Conservation (phyloP, 2,888 invertebrate species). For the Anaspis maculata region DNA sequence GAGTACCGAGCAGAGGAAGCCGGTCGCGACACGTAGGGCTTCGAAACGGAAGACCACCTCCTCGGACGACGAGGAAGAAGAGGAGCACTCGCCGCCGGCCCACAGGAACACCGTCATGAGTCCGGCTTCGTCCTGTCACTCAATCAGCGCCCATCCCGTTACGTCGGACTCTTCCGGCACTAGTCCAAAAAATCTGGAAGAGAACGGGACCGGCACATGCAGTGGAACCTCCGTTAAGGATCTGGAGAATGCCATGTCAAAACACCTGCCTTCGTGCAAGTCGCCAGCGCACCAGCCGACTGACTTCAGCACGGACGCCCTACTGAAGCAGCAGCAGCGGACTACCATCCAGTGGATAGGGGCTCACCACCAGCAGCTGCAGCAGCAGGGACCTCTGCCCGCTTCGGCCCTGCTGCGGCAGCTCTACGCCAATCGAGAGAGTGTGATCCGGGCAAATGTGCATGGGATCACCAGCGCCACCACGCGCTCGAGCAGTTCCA, state of each 20-base stretch:
- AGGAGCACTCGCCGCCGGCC: constrained; percentile 31
- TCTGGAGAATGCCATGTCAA: constrained; percentile 93
- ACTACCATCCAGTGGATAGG: constrained; percentile 93
- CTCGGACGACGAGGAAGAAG: constrained; percentile 48
- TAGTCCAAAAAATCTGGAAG: constrained; percentile 44
- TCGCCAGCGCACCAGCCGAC: constrained; percentile 64
- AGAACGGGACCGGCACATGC: constrained; percentile 24
- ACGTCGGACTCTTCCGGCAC: constrained; percentile 36
- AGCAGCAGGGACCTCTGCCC: constrained; percentile 56
- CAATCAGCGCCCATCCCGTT: constrained; percentile 48
- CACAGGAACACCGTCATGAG: constrained; percentile 46
- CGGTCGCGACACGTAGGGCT: constrained; percentile 43
- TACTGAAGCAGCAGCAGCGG: constrained; percentile 72
- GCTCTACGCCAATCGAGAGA: constrained; percentile 87
- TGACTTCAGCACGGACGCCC: constrained; percentile 79
- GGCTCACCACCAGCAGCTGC: constrained; percentile 61
- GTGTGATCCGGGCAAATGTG: constrained; percentile 87
- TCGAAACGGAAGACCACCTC: constrained; percentile 54
- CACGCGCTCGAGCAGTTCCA: constrained; percentile 31
- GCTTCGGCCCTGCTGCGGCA: constrained; percentile 85
- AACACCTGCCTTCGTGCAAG: constrained; percentile 68
- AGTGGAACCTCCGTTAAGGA: constrained; percentile 70
- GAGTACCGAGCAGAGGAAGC: constrained; percentile 34
- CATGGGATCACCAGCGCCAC: constrained; percentile 48
- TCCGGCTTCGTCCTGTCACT: constrained; percentile 57